Conservation (phyloP, 2,888 invertebrate genomes). For the Parnassius glacialis region DNA sequence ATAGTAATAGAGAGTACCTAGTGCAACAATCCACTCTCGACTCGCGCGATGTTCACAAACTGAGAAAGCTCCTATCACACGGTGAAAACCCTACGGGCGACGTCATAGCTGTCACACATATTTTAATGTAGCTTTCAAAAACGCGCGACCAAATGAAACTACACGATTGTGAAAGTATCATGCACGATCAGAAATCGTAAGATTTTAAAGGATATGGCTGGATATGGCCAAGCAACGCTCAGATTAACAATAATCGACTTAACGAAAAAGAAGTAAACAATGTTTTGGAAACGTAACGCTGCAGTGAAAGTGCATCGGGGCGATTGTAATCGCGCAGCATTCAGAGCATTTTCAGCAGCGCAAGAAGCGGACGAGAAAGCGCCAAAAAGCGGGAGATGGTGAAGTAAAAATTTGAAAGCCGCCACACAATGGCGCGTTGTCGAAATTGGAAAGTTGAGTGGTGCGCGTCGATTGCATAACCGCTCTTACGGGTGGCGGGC, state of each 20-base stretch:
- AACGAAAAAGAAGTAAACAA: slow-evolving; percentile 16
- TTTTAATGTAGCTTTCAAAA: slow-evolving; percentile 47
- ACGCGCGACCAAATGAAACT: slow-evolving; percentile 35
- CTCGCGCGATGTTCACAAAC: slow-evolving; percentile 45
- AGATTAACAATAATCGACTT: slow-evolving; percentile 20
- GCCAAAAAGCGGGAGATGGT: slow-evolving; percentile 67
- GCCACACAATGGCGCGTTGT: slow-evolving; percentile 80
- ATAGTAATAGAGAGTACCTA: slow-evolving; percentile 41
- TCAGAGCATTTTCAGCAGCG: slow-evolving; percentile 72
- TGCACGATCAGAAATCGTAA: slow-evolving; percentile 20
- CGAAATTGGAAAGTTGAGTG: slow-evolving; percentile 80
- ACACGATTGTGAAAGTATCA: slow-evolving; percentile 35
- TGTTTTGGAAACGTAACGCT: slow-evolving; percentile 44
- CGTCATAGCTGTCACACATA: slow-evolving; percentile 50
- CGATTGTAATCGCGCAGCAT: slow-evolving; percentile 60
- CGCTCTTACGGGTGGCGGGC: slow-evolving; percentile 72
- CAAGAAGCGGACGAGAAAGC: slow-evolving; percentile 71
- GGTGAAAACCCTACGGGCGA: slow-evolving; percentile 65
- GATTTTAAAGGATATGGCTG: slow-evolving; percentile 19
- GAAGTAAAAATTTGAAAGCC: slow-evolving; percentile 78
- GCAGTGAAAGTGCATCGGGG: slow-evolving; percentile 74
- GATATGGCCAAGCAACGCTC: slow-evolving; percentile 10
- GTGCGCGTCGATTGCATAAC: slow-evolving; percentile 75
- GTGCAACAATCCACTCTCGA: slow-evolving; percentile 39
- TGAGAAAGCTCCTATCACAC: slow-evolving; percentile 67